Base-by-base conservation (phyloP, 1,140 invertebrate genomes). In the Mesaphorura yosii region DNA sequence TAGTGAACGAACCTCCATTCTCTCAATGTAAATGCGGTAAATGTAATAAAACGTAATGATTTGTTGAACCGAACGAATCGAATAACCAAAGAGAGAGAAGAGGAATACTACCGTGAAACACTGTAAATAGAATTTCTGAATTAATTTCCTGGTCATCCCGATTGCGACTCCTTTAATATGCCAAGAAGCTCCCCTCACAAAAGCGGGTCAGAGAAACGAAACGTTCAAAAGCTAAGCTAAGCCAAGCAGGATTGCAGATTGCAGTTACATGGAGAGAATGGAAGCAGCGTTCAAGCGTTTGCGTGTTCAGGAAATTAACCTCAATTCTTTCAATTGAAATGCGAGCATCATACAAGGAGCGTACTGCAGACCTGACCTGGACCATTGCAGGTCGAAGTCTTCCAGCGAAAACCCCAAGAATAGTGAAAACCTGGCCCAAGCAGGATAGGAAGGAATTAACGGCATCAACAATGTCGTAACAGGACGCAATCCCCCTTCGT, bases 351-450 rank as follows among this genome's bases (percentile, higher is more conserved):
- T 60, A 57, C 34, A 50, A 59, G 34, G 40, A 42, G 7, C 53
- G n/a, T 20, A 62, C 27, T 7, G 48, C 54, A 15, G 53, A 27
- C 3, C 60, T 45, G 1, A 60, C 19, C 17, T 27, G 51, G 26
- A 50, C 48, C 15, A 55, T 34, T 10, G 55, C 48, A 26, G 51
- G 55, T 48, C 70, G 61, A 48, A 71, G 44, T 10, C 58, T 26
- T 29, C 41, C 55, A 31, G 17, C 41, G 29, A 40, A 60, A 12
- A 60, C 22, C 34, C 55, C 58, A 38, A 55, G 23, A 17, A 60
- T 29, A 26, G 53, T 57, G 54, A 71, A 71, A 46, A 65, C 70
- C 70, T 71, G 63, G 25, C 68, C 67, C n/a, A n/a, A n/a, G n/a
- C n/a, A n/a, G n/a, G n/a, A n/a, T n/a, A n/a, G n/a, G n/a, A n/a